Evolutionary conservation across 2,888 invertebrate species (phyloP).

Genomic region (Podabrus alpinus): DNA sequence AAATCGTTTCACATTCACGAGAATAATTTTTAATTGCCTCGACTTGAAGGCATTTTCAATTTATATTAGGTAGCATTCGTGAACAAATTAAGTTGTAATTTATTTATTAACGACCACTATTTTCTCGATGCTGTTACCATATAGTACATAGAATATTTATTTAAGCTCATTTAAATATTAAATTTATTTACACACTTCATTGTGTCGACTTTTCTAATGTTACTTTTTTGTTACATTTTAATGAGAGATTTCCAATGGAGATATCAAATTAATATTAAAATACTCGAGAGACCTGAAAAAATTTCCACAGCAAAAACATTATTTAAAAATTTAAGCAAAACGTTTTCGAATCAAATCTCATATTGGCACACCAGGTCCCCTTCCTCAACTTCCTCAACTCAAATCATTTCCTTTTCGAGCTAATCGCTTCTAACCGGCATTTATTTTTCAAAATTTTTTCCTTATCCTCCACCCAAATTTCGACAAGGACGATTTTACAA

Average conservation of each 20-base stretch:
- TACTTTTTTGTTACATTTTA: not conserved
- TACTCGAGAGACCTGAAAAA: not conserved
- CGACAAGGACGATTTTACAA: not conserved
- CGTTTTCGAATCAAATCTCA: not conserved
- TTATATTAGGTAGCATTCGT: not conserved
- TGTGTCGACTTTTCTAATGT: not conserved
- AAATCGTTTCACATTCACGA: not conserved
- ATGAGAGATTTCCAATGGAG: not conserved
- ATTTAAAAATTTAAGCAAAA: not conserved
- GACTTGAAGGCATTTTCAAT: not conserved
- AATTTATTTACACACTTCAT: not conserved
- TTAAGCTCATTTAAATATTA: not conserved
- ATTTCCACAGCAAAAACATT: not conserved
- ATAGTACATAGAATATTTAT: not conserved
- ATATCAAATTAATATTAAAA: not conserved
- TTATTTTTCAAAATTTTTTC: not conserved
- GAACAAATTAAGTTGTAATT: not conserved
- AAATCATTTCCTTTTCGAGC: not conserved
- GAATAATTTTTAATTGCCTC: not conserved
- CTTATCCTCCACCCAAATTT: not conserved
- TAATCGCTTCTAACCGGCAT: not conserved
- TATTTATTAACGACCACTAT: not conserved
- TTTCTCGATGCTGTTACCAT: not conserved
- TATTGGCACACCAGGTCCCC: not conserved
- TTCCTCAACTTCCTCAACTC: not conserved